phyloP scores from a whole-genome alignment of 2,797 vertebrate genomes.

The Sarcophilus harrisii region DNA sequence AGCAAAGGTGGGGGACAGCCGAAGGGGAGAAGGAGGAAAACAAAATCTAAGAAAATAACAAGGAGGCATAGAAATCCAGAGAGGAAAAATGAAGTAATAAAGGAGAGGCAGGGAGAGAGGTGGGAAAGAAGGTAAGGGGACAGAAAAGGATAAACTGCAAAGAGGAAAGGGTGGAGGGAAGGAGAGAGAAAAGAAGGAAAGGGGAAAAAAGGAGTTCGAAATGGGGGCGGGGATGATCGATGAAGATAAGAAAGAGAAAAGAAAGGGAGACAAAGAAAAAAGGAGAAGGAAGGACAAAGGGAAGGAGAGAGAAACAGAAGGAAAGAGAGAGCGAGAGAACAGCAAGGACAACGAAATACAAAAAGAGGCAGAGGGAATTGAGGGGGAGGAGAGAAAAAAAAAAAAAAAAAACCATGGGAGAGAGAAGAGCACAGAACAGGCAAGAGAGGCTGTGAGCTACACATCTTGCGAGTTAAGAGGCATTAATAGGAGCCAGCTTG shows the following conservation, averaged over 20 bases:
- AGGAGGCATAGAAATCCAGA: neutral
- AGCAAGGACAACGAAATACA: neutral
- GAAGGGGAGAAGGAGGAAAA: neutral
- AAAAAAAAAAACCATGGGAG: constrained; percentile 32
- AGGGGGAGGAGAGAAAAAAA: constrained; percentile 56
- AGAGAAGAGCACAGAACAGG: constrained; percentile 15
- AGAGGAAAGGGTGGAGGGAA: neutral
- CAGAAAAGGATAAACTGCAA: neutral
- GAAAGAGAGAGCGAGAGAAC: neutral
- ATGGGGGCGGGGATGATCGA: neutral
- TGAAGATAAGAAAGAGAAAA: neutral
- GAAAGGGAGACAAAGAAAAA: neutral
- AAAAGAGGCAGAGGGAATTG: constrained; percentile 40
- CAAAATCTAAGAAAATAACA: neutral
- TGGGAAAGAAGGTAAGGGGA: neutral
- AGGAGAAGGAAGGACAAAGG: constrained; percentile 31
- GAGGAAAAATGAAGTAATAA: neutral
- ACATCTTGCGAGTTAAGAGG: constrained; percentile 55
- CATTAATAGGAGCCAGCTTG: constrained; percentile 74
- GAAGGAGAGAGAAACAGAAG: neutral
- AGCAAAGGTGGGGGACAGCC: neutral
- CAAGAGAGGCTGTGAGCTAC: constrained; percentile 5
- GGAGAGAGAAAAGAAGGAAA: neutral
- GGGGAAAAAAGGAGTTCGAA: neutral
- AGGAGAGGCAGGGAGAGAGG: neutral